phyloP scores from a whole-genome alignment of 2,113 vertebrate genomes.

The Felis chaus region DNA sequence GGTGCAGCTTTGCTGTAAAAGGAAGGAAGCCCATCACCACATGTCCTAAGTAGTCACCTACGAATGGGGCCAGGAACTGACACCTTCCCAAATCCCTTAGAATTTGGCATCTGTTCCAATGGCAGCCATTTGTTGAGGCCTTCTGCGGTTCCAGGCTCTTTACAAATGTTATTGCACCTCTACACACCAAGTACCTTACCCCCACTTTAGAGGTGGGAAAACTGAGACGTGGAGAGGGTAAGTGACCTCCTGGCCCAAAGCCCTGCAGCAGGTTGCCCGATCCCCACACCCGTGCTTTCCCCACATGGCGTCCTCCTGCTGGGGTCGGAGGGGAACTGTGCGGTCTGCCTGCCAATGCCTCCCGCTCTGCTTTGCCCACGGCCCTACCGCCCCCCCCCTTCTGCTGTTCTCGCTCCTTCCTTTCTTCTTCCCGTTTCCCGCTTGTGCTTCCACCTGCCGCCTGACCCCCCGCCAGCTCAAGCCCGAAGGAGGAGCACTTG shows the following conservation, averaged over 20 bases:
- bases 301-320: not conserved
- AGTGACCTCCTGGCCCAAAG: not conserved
- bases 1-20: not conserved
- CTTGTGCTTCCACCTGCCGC: not conserved
- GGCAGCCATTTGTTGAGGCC: not conserved
- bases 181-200: not conserved
- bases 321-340: not conserved
- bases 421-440: not conserved
- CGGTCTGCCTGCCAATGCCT: no score
- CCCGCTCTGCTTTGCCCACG: not conserved
- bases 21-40: not conserved
- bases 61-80: not conserved
- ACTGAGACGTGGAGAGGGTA: not conserved
- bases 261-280: not conserved
- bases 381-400: not conserved
- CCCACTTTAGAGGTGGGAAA: not conserved
- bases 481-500: not conserved
- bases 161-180: not conserved
- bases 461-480: not conserved
- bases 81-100: not conserved
- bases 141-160: not conserved
- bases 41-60: not conserved
- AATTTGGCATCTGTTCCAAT: not conserved
- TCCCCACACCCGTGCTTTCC: not conserved
- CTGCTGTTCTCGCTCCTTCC: not conserved